A percentile compares a stretch with the other conserved stretches of the same genome.
Evolutionary conservation across 1,140 invertebrate species (phyloP).

Genomic region (Ganaspis sp.): DNA sequence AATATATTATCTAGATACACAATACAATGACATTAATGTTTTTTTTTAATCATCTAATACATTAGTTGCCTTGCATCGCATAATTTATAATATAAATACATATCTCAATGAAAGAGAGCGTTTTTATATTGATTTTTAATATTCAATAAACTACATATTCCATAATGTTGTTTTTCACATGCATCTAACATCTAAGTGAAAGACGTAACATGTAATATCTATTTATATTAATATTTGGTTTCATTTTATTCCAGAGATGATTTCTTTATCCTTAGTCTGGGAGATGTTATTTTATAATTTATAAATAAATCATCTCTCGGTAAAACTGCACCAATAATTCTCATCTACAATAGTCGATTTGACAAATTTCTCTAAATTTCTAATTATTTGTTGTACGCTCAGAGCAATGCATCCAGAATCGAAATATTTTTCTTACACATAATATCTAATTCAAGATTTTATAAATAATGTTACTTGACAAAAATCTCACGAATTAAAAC

Average conservation of each 20-base stretch:
- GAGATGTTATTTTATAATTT: not conserved
- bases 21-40: not conserved
- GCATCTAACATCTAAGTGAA: not conserved
- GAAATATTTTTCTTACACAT: not conserved
- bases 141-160: not conserved
- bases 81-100: constrained; percentile 27
- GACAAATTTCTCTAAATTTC: not conserved
- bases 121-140: not conserved
- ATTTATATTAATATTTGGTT: not conserved
- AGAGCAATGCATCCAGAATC: constrained; percentile 30
- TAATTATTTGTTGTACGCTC: not conserved
- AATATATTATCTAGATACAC: not conserved
- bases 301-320: not conserved
- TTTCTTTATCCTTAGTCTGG: not conserved
- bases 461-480: too few relatives aligned
- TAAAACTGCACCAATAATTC: not conserved
- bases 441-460: not conserved
- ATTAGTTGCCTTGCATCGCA: constrained; percentile 28
- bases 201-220: not conserved
- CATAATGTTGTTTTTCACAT: not conserved
- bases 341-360: not conserved
- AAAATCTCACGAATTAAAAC: too few relatives aligned
- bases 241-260: not conserved
- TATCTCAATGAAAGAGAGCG: not conserved
- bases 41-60: not conserved